Evolutionary conservation across 2,797 vertebrate genomes (phyloP).

Genomic region (Eospalax fontanierii): DNA sequence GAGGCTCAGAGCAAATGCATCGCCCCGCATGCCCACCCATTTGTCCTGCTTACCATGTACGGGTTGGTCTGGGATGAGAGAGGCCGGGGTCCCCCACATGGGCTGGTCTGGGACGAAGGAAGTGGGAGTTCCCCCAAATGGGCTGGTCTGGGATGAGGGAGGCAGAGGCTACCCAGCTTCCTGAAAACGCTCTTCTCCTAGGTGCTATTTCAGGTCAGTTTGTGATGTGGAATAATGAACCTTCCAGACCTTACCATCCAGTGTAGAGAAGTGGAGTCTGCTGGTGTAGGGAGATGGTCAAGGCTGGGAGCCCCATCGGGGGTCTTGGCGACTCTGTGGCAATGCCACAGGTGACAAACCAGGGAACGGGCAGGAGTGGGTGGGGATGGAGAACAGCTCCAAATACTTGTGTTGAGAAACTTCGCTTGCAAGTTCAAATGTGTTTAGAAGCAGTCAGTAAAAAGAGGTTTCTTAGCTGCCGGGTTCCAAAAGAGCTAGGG

Average conservation of each 20-base stretch:
- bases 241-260: background rate
- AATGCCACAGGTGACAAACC: background rate
- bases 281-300: background rate
- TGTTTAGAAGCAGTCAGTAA: slow-evolving; percentile 55
- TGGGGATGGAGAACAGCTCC: background rate
- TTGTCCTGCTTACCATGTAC: background rate
- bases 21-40: background rate
- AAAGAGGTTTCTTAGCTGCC: background rate
- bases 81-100: background rate
- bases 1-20: slow-evolving; percentile 7
- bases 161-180: background rate
- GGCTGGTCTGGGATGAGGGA: background rate
- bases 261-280: background rate
- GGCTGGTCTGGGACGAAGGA: background rate
- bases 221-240: background rate
- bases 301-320: background rate
- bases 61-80: background rate
- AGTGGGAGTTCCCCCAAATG: background rate
- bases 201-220: background rate
- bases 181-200: slow-evolving; percentile 4
- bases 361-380: background rate
- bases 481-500: slow-evolving; percentile 35
- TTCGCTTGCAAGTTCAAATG: slow-evolving; percentile 61
- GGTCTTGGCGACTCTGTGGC: background rate
- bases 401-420: slow-evolving; percentile 56